A percentile compares a stretch with the other conserved stretches of the same genome.
Conservation (phyloP, 2,797 vertebrate genomes). For the Pygocentrus nattereri region DNA sequence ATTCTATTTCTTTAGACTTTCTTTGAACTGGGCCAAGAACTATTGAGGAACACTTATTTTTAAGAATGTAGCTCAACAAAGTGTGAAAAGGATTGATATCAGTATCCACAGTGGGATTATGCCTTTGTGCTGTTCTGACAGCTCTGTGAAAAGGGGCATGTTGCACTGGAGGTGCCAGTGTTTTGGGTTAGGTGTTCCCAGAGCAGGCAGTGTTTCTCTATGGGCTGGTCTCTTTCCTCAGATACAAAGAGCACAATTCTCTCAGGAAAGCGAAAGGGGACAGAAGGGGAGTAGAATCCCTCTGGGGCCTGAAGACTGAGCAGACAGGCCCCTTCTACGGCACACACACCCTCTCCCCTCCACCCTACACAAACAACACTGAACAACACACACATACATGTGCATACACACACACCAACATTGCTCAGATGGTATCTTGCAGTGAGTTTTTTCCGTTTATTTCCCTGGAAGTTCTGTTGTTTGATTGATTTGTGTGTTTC, state of each 20-base stretch:
- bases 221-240: constrained; percentile 85
- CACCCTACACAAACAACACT: constrained; percentile 78
- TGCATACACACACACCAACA: constrained; percentile 62
- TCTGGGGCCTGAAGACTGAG: constrained; percentile 70
- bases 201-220: constrained; percentile 74
- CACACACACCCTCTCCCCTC: constrained; percentile 68
- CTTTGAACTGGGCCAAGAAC: no score
- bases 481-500: constrained; percentile 63
- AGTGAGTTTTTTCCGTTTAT: constrained; percentile 63
- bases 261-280: constrained; percentile 83
- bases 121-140: constrained; percentile 10
- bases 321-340: constrained; percentile 67
- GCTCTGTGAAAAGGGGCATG: constrained; percentile 27
- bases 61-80: background rate
- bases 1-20: no score
- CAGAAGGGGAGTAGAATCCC: constrained; percentile 75
- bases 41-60: no score
- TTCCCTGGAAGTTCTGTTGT: constrained; percentile 70
- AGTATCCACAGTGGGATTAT: constrained; percentile 4
- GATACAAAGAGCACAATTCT: constrained; percentile 86
- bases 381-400: constrained; percentile 52
- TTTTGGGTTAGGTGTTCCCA: constrained; percentile 67
- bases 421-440: constrained; percentile 78
- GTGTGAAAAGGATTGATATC: constrained; percentile 28
- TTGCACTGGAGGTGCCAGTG: constrained; percentile 46